A percentile compares a stretch with the other conserved stretches of the same genome.
phyloP scores from a whole-genome alignment of 2,797 vertebrate species.

The Molossus alvarezi region DNA sequence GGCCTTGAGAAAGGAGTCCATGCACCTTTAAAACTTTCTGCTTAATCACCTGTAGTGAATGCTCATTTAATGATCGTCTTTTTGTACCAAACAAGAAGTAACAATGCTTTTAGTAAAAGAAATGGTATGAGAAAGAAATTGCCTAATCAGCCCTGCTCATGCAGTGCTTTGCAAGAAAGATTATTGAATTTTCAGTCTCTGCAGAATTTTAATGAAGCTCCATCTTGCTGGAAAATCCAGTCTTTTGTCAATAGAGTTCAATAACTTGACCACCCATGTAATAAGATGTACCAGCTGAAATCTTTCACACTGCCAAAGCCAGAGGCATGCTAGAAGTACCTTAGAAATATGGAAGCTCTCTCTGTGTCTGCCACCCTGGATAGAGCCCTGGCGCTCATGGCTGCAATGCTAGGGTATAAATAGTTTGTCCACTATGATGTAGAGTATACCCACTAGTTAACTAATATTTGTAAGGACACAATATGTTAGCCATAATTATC shows the following conservation, averaged over 20 bases:
- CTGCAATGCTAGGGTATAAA: conserved; percentile 33
- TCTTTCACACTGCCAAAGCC: conserved; percentile 90
- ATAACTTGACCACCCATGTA: conserved; percentile 95
- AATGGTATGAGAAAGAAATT: conserved; percentile 92
- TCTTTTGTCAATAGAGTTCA: conserved; percentile 94
- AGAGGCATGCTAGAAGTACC: conserved; percentile 80
- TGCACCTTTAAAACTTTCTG: conserved; percentile 91
- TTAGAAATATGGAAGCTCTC: conserved; percentile 80
- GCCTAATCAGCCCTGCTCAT: conserved; percentile 94
- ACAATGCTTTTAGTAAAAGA: conserved; percentile 91
- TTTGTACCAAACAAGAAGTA: conserved; percentile 92
- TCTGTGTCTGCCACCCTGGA: conserved; percentile 54
- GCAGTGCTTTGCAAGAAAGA: conserved; percentile 92
- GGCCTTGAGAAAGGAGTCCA: conserved; percentile 88
- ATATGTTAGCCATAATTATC: background rate
- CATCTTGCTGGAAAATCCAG: conserved; percentile 92
- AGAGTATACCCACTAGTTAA: background rate
- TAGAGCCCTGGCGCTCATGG: background rate
- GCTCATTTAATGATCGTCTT: conserved; percentile 92
- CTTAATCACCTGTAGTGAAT: conserved; percentile 92
- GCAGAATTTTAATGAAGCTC: conserved; percentile 96
- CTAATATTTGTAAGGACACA: conserved; percentile 11
- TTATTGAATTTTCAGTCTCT: conserved; percentile 95
- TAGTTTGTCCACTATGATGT: background rate
- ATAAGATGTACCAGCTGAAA: conserved; percentile 94